Percentiles rank a stretch among this genome's conserved stretches.
Conservation (phyloP, 2,113 vertebrate genomes). For the Cyphotilapia sp. region DNA sequence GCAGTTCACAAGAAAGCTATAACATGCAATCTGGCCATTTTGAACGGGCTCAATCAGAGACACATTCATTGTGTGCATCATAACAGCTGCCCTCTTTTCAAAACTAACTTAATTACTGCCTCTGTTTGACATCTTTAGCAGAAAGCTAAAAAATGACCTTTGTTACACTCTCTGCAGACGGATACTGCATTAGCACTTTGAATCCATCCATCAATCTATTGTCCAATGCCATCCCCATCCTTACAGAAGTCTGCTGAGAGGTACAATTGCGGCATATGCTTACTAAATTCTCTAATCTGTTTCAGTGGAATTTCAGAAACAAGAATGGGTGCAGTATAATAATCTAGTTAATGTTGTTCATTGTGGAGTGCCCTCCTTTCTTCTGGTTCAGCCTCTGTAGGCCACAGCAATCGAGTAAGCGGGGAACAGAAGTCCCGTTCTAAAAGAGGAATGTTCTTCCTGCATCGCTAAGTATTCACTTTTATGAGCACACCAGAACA, state of each 20-base stretch:
- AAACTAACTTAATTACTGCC: not conserved
- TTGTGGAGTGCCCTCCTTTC: constrained; percentile 43
- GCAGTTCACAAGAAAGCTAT: not conserved
- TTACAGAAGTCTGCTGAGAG: not conserved
- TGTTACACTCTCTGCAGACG: not conserved
- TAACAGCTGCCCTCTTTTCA: not conserved
- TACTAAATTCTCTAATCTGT: not conserved
- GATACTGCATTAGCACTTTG: not conserved
- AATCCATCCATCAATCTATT: not conserved
- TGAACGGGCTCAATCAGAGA: not conserved
- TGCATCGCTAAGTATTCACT: constrained; percentile 51
- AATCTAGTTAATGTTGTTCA: not conserved
- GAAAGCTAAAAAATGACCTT: not conserved
- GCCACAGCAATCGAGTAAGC: constrained; percentile 50
- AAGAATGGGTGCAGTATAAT: too few relatives aligned
- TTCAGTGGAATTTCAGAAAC: not conserved
- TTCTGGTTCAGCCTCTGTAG: constrained; percentile 30
- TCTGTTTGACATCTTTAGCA: not conserved
- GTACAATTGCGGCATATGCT: not conserved
- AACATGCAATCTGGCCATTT: not conserved
- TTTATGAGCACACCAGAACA: constrained; percentile 23
- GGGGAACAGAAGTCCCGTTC: constrained; percentile 35
- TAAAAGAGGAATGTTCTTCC: constrained; percentile 43
- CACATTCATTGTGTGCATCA: not conserved
- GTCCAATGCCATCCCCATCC: not conserved